Evolutionary conservation across 2,888 invertebrate genomes (phyloP).

Genomic region (Mellilla xanthometata): DNA sequence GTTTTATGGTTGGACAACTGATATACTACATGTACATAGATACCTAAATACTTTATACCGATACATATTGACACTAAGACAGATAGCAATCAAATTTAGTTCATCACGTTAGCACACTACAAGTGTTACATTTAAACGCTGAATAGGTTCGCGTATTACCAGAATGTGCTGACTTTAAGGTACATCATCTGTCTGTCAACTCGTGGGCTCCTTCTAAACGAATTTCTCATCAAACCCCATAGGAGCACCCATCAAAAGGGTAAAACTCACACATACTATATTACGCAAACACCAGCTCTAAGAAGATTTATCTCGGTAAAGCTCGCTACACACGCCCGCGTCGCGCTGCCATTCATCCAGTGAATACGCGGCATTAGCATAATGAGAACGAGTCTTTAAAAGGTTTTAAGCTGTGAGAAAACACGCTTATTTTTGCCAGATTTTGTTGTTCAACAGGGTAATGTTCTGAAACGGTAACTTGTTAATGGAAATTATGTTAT

Average conservation of each 20-base stretch:
- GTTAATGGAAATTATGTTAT: too few species aligned
- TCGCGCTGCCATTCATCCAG: constrained; percentile 36
- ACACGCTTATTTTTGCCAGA: constrained; percentile 13
- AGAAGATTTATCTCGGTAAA: constrained; percentile 46
- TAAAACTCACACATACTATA: constrained; percentile 16
- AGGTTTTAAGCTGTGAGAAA: constrained; percentile 42
- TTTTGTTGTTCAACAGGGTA: constrained; percentile 8
- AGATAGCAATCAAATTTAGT: too few species aligned
- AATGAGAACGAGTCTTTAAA: constrained; percentile 52
- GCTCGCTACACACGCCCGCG: constrained; percentile 35
- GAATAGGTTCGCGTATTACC: too few species aligned
- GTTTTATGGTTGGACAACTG: too few species aligned
- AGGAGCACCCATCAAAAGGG: constrained; percentile 11
- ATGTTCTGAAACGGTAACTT: background rate
- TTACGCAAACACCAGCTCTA: constrained; percentile 28
- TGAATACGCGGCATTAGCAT: constrained; percentile 60
- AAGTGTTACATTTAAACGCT: too few species aligned
- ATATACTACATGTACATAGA: too few species aligned
- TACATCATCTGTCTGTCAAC: too few species aligned
- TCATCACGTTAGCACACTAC: too few species aligned
- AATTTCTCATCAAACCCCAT: constrained; percentile 1
- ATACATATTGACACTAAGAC: too few species aligned
- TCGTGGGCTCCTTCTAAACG: too few species aligned
- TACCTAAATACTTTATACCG: too few species aligned
- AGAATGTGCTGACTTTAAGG: too few species aligned